These are phyloP conservation scores for Andrena trimmerana DNA, from an alignment of 2,888 invertebrate genomes.

Conservation along the genomic window DNA sequence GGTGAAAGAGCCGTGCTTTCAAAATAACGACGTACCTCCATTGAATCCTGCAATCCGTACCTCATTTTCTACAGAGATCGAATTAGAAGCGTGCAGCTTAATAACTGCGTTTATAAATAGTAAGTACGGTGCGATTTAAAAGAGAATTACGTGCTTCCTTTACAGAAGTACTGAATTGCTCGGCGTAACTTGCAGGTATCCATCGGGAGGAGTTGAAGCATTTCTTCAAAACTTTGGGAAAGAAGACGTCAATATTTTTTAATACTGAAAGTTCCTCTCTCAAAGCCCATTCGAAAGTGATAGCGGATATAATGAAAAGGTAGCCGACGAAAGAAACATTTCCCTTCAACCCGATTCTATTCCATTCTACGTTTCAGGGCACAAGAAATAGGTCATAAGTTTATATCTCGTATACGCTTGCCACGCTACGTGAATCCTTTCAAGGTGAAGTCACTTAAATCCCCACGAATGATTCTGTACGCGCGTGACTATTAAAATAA, in stretches of 20 bases:
- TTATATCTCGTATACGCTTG: conserved; percentile 86
- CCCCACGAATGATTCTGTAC: not conserved
- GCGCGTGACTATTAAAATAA: not conserved
- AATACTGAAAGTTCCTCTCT: conserved; percentile 87
- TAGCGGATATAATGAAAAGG: conserved; percentile 89
- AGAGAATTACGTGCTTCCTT: not conserved
- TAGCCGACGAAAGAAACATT: conserved; percentile 65
- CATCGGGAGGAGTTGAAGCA: conserved; percentile 89
- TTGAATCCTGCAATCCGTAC: conserved; percentile 86
- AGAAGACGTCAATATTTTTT: conserved; percentile 89
- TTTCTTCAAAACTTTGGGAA: conserved; percentile 89
- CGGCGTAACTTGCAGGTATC: conserved; percentile 79
- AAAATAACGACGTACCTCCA: conserved; percentile 84
- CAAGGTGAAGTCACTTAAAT: conserved; percentile 85
- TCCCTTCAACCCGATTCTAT: not conserved
- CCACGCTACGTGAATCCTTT: conserved; percentile 90
- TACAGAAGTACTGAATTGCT: not conserved
- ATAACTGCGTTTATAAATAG: conserved; percentile 89
- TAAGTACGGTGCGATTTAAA: conserved; percentile 82
- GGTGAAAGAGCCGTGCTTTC: conserved; percentile 79
- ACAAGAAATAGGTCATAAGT: conserved; percentile 83
- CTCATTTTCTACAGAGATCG: conserved; percentile 88
- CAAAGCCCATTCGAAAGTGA: conserved; percentile 88
- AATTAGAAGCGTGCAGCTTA: conserved; percentile 89
- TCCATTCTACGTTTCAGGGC: conserved; percentile 76